phyloP scores from a whole-genome alignment of 2,797 vertebrate species.

The Tenualosa ilisha region DNA sequence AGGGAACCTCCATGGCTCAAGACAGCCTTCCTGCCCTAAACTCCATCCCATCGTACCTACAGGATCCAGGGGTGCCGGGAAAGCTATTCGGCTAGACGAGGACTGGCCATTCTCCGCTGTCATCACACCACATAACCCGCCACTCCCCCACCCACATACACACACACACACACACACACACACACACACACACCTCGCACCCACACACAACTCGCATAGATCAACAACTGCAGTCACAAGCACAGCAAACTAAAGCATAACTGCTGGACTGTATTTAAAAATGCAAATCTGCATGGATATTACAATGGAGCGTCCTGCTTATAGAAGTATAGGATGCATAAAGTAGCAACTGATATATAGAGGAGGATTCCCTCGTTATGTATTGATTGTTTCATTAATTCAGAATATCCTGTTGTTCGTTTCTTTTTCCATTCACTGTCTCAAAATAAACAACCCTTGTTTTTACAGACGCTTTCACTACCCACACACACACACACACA shows the following conservation, averaged over 20 bases:
- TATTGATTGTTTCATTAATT: too few species aligned
- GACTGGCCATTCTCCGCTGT: slow-evolving; percentile 29
- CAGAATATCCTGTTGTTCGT: background rate
- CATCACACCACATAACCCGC: background rate
- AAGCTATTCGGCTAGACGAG: slow-evolving; percentile 16
- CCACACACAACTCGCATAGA: background rate
- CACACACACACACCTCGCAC: too few species aligned
- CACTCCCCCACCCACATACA: background rate
- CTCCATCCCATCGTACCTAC: slow-evolving; percentile 21
- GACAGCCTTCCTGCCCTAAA: slow-evolving; percentile 27
- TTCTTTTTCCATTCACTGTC: background rate
- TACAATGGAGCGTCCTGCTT: background rate
- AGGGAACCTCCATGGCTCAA: background rate
- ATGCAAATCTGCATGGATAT: background rate
- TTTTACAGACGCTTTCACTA: background rate
- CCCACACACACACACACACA: background rate
- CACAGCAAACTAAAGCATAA: background rate
- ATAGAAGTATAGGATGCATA: background rate
- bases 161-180: too few species aligned
- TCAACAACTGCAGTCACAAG: background rate
- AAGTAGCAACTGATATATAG: background rate
- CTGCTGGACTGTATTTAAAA: background rate
- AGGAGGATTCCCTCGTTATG: too few species aligned
- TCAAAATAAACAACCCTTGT: background rate
- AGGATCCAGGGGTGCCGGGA: slow-evolving; percentile 36